These are phyloP conservation scores for Pavo muticus DNA, from an alignment of 2,113 vertebrate genomes.

Conservation along the genomic window DNA sequence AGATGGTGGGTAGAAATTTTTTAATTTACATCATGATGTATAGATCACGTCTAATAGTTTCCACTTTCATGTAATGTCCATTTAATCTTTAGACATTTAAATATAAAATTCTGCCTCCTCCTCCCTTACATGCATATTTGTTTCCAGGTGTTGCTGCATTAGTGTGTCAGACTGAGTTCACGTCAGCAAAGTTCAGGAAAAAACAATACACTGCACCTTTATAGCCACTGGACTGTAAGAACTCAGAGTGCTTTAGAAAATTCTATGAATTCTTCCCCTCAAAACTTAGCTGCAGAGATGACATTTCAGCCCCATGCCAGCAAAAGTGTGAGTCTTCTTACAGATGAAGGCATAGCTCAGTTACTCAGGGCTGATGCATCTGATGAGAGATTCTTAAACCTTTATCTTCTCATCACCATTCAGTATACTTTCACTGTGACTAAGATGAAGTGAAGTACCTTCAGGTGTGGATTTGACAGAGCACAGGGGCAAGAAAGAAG, in stretches of 20 bases:
- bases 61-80: neutral
- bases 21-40: neutral
- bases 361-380: neutral
- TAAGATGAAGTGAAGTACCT: neutral
- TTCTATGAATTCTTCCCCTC: neutral
- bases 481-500: neutral
- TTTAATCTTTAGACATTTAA: neutral
- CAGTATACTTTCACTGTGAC: neutral
- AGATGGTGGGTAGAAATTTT: neutral
- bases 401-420: slow-evolving; percentile 4
- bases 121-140: rapidly evolving
- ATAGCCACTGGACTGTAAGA: neutral
- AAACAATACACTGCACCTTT: neutral
- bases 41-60: neutral
- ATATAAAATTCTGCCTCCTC: neutral
- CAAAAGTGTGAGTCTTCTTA: neutral
- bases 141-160: neutral
- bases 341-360: neutral
- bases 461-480: slow-evolving; percentile 4
- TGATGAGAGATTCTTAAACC: slow-evolving; percentile 21
- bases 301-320: neutral
- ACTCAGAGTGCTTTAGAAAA: neutral
- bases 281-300: neutral
- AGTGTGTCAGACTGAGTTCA: rapidly evolving
- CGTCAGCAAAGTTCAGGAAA: neutral